Evolutionary conservation across 2,888 invertebrate genomes (phyloP).

Genomic region (Hipparchia sbordonii): DNA sequence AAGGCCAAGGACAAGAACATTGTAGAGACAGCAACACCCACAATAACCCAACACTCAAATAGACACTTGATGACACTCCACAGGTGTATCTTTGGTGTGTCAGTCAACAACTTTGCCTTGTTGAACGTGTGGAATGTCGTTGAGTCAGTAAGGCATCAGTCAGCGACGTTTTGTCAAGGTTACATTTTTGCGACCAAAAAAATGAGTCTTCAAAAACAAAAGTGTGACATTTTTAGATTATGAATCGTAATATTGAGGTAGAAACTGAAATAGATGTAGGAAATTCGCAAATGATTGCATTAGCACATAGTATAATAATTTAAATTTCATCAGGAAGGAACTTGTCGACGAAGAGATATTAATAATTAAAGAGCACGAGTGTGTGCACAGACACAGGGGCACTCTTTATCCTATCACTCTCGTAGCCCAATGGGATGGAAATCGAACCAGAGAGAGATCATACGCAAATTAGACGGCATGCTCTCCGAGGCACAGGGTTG

Average conservation of each 20-base stretch:
- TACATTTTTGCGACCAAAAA: constrained; percentile 10
- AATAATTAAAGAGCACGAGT: too few relatives aligned
- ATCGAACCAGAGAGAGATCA: too few relatives aligned
- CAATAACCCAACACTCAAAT: neutral
- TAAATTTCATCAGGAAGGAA: too few relatives aligned
- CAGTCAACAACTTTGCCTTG: constrained; percentile 7
- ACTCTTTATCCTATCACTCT: too few relatives aligned
- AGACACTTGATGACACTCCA: neutral
- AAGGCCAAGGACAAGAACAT: neutral
- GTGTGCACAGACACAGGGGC: too few relatives aligned
- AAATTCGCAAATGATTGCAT: neutral
- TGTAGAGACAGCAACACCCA: neutral
- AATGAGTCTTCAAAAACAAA: neutral
- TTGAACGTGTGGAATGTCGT: constrained; percentile 11
- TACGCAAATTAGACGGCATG: too few relatives aligned
- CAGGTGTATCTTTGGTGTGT: constrained; percentile 9
- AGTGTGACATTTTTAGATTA: neutral
- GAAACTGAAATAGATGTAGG: neutral
- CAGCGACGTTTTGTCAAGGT: constrained; percentile 10
- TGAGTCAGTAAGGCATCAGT: constrained; percentile 12
- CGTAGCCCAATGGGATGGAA: too few relatives aligned
- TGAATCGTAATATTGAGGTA: neutral
- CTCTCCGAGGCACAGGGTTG: too few relatives aligned
- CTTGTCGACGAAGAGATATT: too few relatives aligned
- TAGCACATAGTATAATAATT: too few relatives aligned